Base-by-base conservation (phyloP, 2,888 invertebrate genomes). In the Tipula vernalis region DNA sequence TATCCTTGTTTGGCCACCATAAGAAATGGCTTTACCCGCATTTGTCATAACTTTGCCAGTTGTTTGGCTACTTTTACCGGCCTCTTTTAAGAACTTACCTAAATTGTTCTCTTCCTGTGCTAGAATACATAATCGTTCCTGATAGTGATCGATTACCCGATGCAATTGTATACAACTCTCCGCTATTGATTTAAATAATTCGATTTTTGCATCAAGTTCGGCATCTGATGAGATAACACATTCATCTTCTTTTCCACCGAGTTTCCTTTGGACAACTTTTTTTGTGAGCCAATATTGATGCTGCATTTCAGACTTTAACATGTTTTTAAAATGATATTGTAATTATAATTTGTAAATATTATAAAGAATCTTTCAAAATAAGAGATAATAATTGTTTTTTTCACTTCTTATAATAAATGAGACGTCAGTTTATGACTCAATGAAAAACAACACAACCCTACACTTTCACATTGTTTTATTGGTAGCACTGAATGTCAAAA, bases 281-380 rank as follows among this genome's bases (percentile, higher is more conserved):
- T 99, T 99, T 6, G 99, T 99, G 87, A 99, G 96, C 99, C 99
- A 99, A 92, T 97, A 99, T 89, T 98, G 98, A 92, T 98, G 97
- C 91, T 98, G 97, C 95, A 98, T 95, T 90, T 94, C 94, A 0
- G 91, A 90, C 87, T 91, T 91, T 87, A 91, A 88, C 91, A 91
- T 91, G 87, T 89, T 89, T 15, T 39, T 8, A 13, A 36, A 83
- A 12, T 36, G 36, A 36, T 83, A n/a, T 84, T 51, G 15, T 6
- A n/a, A 36, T 83, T 83, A 36, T 36, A 36, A 36, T 83, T 36
- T 4, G 36, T 12, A 83, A 83, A 15, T 15, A 15, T 15, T 51
- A 39, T 71, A 71, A 71, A 10, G 5, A 15, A 13, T 51, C 4
- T n/a, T n/a, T 51, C 51, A 15, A 51, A 51, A 47, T n/a, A 47